Base-by-base conservation (phyloP, 2,888 invertebrate genomes). In the Hypercompe scribonia region DNA sequence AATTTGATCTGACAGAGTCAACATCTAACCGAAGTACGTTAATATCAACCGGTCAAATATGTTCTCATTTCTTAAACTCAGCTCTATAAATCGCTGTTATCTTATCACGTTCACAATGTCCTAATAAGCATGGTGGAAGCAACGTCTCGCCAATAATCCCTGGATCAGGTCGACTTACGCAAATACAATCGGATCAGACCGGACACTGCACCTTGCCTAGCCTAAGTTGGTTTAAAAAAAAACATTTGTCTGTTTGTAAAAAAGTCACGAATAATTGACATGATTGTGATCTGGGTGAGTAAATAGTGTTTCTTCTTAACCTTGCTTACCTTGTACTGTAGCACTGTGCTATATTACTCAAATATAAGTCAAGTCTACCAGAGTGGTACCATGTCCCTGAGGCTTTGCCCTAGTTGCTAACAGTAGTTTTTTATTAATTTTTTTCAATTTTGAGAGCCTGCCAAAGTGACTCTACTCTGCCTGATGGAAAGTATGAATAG, bases 111-210 rank as follows among this genome's bases (percentile, higher is more conserved):
- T 72, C 15, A 68, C 81, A 72, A 63, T 69, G 78, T 74, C 81
- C 84, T 86, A 88, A 88, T 86, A 89, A 88, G 86, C 84, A 82
- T 81, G 80, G 87, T 86, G 85, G 87, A 84, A 84, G 86, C 83
- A 83, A 82, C 86, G 86, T 87, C 89, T 88, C 90, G 86, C 90
- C 91, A 92, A 90, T 94, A 94, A 92, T 92, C 93, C 90, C 75
- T 79, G 88, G 92, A 91, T 92, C 90, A 89, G 88, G 89, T 84
- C 90, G 87, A 92, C 92, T 93, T 93, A 93, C 90, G 92, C 93
- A 94, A 94, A 94, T 94, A 92, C 90, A 85, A 91, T 88, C 88
- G 85, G 89, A 88, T 89, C 86, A 15, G 77, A 72, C 73, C 77
- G 77, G 76, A 78, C 81, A 78, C 72, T 76, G 78, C 82, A 81